Conservation (phyloP, 1,140 invertebrate species). For the Himalopsyche phryganea region DNA sequence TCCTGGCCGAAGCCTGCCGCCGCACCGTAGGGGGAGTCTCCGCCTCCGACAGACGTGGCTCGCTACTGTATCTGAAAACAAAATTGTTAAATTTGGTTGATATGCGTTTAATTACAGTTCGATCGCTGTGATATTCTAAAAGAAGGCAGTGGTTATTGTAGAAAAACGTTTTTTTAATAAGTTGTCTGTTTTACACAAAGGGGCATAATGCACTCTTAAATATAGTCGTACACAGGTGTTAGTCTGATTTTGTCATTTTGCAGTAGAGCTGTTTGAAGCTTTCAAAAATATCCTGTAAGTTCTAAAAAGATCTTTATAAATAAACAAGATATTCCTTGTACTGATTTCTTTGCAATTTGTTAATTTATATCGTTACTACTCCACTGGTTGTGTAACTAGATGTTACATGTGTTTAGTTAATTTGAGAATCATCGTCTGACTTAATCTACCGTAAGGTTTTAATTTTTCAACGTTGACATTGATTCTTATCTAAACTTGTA, state of each 20-base stretch:
- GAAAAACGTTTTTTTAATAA: not conserved
- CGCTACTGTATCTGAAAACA: constrained; percentile 51
- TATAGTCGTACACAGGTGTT: not conserved
- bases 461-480: too few relatives aligned
- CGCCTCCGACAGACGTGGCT: constrained; percentile 56
- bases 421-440: too few relatives aligned
- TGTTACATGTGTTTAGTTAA: too few relatives aligned
- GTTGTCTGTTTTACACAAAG: not conserved
- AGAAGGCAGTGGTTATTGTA: not conserved
- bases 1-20: constrained; percentile 55
- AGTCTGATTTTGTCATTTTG: not conserved
- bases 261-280: too few relatives aligned
- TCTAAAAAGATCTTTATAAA: too few relatives aligned
- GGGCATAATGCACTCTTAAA: not conserved
- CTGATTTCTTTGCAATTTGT: too few relatives aligned
- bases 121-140: not conserved
- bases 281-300: too few relatives aligned
- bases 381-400: too few relatives aligned
- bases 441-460: too few relatives aligned
- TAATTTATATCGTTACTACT: too few relatives aligned
- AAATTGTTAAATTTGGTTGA: constrained; percentile 12
- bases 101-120: not conserved
- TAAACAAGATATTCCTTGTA: too few relatives aligned
- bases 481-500: too few relatives aligned
- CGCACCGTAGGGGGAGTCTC: constrained; percentile 52